Evolutionary conservation across 2,797 vertebrate species (phyloP).

Genomic region (Strix occidentalis): DNA sequence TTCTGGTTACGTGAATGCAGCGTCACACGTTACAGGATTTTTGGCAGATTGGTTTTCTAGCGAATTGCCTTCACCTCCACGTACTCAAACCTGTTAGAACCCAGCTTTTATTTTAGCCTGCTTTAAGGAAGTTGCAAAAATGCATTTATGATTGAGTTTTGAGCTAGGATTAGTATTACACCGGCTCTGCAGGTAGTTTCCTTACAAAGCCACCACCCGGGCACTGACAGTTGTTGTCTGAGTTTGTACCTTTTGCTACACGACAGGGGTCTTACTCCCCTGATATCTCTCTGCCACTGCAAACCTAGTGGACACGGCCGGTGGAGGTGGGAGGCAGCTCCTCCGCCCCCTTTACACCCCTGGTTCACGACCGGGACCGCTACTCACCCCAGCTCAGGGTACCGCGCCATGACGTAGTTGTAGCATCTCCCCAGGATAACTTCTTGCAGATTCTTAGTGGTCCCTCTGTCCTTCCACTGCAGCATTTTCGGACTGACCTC

Average conservation of each 20-base stretch:
- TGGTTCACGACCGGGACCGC: rapidly evolving
- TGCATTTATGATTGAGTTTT: not conserved
- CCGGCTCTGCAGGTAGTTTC: not conserved
- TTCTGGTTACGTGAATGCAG: not conserved
- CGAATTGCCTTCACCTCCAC: not conserved
- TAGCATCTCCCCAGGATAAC: conserved; percentile 87
- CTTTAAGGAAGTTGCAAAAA: not conserved
- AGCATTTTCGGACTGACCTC: not conserved
- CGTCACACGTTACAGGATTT: not conserved
- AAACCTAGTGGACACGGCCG: rapidly evolving
- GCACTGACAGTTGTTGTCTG: not conserved
- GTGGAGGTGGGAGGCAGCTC: not conserved
- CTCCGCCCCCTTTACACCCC: not conserved
- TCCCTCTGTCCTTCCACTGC: conserved; percentile 76
- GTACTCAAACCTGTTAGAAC: not conserved
- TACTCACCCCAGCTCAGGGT: conserved; percentile 65
- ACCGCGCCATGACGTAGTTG: conserved; percentile 70
- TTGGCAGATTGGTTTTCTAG: not conserved
- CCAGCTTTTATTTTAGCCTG: not conserved
- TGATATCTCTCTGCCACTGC: not conserved
- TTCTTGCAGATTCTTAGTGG: conserved; percentile 81
- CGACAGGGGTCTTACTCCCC: too few relatives aligned
- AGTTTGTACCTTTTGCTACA: not conserved
- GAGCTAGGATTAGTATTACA: not conserved
- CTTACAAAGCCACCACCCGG: not conserved